Conservation (phyloP, 2,888 invertebrate species). For the Dioctria linearis region DNA sequence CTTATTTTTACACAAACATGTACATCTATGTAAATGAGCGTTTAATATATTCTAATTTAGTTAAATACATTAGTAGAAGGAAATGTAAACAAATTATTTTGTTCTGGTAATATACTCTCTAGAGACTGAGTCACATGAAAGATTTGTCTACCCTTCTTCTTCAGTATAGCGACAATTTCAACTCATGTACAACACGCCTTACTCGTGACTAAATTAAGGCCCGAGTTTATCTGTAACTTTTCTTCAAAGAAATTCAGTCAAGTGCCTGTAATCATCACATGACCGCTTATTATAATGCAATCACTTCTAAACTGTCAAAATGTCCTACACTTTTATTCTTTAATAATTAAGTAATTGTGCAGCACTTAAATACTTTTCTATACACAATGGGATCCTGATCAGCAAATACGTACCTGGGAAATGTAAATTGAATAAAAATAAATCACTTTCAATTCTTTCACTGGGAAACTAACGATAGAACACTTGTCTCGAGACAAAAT, state of each 20-base stretch:
- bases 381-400: neutral
- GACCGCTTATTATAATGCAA: neutral
- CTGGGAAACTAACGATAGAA: neutral
- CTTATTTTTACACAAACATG: no score
- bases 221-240: neutral
- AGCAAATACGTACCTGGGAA: neutral
- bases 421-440: neutral
- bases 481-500: neutral
- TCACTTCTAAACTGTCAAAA: neutral
- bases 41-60: no score
- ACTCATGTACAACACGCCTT: neutral
- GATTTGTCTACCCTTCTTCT: neutral
- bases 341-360: neutral
- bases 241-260: constrained; percentile 4
- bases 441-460: neutral
- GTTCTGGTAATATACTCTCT: neutral
- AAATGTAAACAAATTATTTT: neutral
- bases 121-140: neutral
- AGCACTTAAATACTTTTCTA: neutral
- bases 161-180: neutral
- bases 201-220: constrained; percentile 5
- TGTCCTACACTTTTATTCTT: neutral
- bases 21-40: no score
- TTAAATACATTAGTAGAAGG: neutral
- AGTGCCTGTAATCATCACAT: neutral